phyloP scores from a whole-genome alignment of 2,888 invertebrate species.

The Campoplex capitator region DNA sequence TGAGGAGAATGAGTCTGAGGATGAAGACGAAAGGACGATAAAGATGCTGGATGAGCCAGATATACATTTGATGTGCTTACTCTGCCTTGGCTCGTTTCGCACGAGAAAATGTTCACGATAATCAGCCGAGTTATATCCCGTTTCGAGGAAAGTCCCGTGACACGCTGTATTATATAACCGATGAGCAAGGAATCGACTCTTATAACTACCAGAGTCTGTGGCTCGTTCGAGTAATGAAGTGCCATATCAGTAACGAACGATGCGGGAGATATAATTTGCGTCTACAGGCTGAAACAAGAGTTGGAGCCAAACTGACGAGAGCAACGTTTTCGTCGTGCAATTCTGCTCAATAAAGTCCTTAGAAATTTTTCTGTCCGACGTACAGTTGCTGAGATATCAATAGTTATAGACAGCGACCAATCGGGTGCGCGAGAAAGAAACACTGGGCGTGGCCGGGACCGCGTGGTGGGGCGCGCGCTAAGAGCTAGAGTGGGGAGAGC shows the following conservation, averaged over 20 bases:
- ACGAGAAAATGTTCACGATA: constrained; percentile 54
- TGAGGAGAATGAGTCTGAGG: constrained; percentile 18
- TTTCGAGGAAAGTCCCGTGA: constrained; percentile 14
- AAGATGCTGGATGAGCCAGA: constrained; percentile 22
- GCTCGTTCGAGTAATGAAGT: constrained; percentile 64
- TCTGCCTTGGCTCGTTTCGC: constrained; percentile 16
- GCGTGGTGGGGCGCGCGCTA: neutral
- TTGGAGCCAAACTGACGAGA: neutral
- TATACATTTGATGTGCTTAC: constrained; percentile 37
- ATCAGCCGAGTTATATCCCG: constrained; percentile 39
- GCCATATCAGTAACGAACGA: constrained; percentile 68
- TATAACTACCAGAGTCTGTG: constrained; percentile 37
- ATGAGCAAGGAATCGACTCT: constrained; percentile 52
- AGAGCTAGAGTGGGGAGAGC: neutral
- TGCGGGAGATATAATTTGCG: constrained; percentile 38
- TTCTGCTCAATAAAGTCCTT: neutral
- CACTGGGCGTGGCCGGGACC: neutral
- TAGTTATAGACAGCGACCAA: neutral
- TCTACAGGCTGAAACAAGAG: neutral
- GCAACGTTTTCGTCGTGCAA: neutral
- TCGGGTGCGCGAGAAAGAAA: neutral
- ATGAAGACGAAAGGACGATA: constrained; percentile 8
- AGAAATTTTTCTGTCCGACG: neutral
- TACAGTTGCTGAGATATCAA: neutral
- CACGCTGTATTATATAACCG: constrained; percentile 31